Conservation (phyloP, 2,888 invertebrate species). For the Ecliptopera silaceata region DNA sequence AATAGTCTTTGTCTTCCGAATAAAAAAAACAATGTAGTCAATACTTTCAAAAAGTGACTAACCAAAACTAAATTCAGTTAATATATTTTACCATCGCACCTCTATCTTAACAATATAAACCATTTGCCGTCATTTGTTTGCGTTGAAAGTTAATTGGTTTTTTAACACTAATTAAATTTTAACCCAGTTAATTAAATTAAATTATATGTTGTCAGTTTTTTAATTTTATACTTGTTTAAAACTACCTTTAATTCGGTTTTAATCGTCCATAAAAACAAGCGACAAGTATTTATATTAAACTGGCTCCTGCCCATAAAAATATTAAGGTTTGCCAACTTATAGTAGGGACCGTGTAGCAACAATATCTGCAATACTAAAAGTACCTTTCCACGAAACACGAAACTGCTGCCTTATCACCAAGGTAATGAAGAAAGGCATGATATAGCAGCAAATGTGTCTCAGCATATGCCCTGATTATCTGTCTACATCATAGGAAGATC, state of each 20-base stretch:
- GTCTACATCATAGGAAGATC: too few relatives aligned
- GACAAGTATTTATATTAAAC: conserved; percentile 1
- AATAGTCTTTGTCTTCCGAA: too few relatives aligned
- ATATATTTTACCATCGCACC: background rate
- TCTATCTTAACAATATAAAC: background rate
- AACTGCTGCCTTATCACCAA: too few relatives aligned
- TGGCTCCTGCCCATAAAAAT: conserved; percentile 15
- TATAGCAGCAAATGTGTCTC: too few relatives aligned
- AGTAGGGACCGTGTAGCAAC: background rate
- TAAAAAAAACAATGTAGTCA: too few relatives aligned
- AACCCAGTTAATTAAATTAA: background rate
- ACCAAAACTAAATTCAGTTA: too few relatives aligned
- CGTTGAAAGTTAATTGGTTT: background rate
- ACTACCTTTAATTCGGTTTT: conserved; percentile 3
- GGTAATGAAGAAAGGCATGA: too few relatives aligned
- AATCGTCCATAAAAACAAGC: conserved; percentile 1
- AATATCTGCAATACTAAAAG: background rate
- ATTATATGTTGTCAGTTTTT: background rate
- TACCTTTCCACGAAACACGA: background rate
- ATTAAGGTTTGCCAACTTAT: conserved; percentile 1
- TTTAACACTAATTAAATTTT: background rate
- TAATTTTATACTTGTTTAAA: background rate
- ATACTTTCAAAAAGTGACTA: too few relatives aligned
- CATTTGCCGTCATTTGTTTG: background rate
- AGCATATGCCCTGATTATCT: too few relatives aligned